These are phyloP conservation scores for Drosophila orena DNA, from an alignment of 1,140 invertebrate genomes.

Conservation along the genomic window DNA sequence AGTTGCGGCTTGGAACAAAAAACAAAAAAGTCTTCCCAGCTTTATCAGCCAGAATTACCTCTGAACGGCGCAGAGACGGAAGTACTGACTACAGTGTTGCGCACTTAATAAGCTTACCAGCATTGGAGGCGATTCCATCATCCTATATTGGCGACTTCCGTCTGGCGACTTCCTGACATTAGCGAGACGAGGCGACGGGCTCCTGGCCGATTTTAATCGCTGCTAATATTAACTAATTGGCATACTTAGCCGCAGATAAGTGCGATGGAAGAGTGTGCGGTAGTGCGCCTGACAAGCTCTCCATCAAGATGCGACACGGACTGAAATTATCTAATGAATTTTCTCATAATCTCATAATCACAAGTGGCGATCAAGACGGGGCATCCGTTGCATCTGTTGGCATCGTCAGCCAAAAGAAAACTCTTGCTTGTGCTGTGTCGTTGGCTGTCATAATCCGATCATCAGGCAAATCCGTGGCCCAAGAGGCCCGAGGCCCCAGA, in stretches of 20 bases:
- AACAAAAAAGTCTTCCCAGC: constrained; percentile 12
- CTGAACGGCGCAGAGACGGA: constrained; percentile 23
- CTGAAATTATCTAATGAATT: constrained; percentile 80
- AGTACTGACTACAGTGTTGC: constrained; percentile 43
- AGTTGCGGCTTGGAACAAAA: no score
- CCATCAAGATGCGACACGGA: constrained; percentile 48
- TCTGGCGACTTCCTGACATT: constrained; percentile 56
- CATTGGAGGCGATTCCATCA: constrained; percentile 23
- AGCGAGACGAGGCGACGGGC: constrained; percentile 31
- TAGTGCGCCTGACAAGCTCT: constrained; percentile 63
- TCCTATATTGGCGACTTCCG: constrained; percentile 13
- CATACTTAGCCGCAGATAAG: constrained; percentile 51
- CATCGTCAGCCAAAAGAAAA: constrained; percentile 56
- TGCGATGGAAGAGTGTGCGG: constrained; percentile 38
- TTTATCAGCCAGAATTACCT: background rate
- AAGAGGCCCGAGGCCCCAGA: constrained; percentile 34
- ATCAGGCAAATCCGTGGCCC: constrained; percentile 33
- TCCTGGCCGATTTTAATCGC: constrained; percentile 37
- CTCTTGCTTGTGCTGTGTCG: constrained; percentile 60
- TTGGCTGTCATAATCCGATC: constrained; percentile 81
- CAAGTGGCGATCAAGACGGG: constrained; percentile 65
- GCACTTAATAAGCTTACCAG: constrained; percentile 60
- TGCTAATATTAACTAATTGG: constrained; percentile 74
- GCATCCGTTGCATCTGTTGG: constrained; percentile 72
- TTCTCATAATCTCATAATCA: constrained; percentile 80